Evolutionary conservation across 1,140 invertebrate genomes (phyloP).

Genomic region (Drosophila lini): DNA sequence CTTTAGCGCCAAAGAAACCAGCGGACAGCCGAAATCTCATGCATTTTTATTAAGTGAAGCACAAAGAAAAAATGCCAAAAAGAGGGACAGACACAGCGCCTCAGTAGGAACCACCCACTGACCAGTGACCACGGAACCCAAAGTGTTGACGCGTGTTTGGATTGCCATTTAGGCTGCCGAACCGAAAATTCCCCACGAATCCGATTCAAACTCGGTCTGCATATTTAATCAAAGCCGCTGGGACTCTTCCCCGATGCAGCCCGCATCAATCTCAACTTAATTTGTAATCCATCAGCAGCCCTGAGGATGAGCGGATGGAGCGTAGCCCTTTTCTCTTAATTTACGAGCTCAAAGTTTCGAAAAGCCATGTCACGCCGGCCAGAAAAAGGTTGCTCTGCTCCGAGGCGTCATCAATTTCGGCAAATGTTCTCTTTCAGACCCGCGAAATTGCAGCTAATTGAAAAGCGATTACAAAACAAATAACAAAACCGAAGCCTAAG

Average conservation of each 20-base stretch:
- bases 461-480: slow-evolving; percentile 67
- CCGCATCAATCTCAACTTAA: slow-evolving; percentile 61
- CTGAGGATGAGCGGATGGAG: slow-evolving; percentile 29
- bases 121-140: slow-evolving; percentile 54
- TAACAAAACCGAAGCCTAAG: slow-evolving; percentile 70
- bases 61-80: slow-evolving; percentile 34
- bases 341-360: slow-evolving; percentile 53
- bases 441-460: slow-evolving; percentile 75
- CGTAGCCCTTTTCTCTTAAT: slow-evolving; percentile 51
- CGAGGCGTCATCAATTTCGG: slow-evolving; percentile 71
- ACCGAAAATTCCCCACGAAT: slow-evolving; percentile 48
- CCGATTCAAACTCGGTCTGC: slow-evolving; percentile 55
- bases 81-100: slow-evolving; percentile 17
- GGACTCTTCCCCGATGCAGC: slow-evolving; percentile 43
- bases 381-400: slow-evolving; percentile 35
- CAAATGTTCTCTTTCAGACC: slow-evolving; percentile 41
- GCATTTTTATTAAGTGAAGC: slow-evolving; percentile 59
- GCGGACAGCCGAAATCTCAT: slow-evolving; percentile 47
- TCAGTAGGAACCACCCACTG: slow-evolving; percentile 22
- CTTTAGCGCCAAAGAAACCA: slow-evolving; percentile 48
- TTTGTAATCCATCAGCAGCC: slow-evolving; percentile 75
- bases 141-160: slow-evolving; percentile 75
- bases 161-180: slow-evolving; percentile 70
- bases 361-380: slow-evolving; percentile 2
- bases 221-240: slow-evolving; percentile 69